Conservation (phyloP, 2,113 vertebrate species). For the Lutjanus erythropterus region DNA sequence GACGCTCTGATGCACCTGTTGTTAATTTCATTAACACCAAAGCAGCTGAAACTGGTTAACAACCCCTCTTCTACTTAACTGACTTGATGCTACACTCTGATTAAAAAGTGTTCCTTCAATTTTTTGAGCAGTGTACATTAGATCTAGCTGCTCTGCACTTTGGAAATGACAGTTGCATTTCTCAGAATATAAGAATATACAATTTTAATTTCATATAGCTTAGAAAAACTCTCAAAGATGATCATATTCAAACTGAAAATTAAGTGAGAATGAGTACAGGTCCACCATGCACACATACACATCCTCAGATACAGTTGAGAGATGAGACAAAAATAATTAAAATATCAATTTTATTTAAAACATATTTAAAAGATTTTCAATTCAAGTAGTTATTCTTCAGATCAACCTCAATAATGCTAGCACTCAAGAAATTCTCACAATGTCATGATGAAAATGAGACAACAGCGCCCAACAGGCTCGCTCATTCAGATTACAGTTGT, state of each 20-base stretch:
- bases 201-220: not conserved
- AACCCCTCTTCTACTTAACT: no score
- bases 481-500: not conserved
- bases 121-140: no score
- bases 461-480: not conserved
- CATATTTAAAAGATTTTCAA: conserved; percentile 20
- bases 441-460: not conserved
- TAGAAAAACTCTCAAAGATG: not conserved
- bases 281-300: not conserved
- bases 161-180: not conserved
- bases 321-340: conserved; percentile 35
- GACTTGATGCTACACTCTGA: no score
- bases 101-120: no score
- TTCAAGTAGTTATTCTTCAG: conserved; percentile 28
- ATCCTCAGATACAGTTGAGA: conserved; percentile 6
- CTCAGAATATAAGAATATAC: not conserved
- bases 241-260: not conserved
- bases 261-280: not conserved
- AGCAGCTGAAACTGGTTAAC: no score
- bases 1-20: no score
- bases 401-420: not conserved
- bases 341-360: conserved; percentile 65
- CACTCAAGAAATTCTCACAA: not conserved
- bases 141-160: no score
- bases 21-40: no score